These are phyloP conservation scores for Poecilus cupreus DNA, from an alignment of 2,888 invertebrate species.

Conservation along the genomic window DNA sequence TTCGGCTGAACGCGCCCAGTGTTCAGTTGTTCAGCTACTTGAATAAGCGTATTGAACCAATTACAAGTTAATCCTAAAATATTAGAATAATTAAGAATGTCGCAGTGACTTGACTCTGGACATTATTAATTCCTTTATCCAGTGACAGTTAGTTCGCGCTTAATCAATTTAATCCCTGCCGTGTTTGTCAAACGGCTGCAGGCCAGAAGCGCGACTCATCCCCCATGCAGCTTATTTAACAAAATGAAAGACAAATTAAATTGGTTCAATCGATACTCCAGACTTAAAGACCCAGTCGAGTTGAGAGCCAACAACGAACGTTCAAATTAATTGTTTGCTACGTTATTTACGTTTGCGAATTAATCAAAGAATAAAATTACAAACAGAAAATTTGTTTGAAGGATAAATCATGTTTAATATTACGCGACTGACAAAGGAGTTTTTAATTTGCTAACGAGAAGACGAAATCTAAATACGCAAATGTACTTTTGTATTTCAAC, in stretches of 20 bases:
- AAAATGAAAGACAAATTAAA: constrained; percentile 41
- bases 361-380: constrained; percentile 50
- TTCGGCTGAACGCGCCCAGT: too few species aligned
- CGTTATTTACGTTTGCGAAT: constrained; percentile 37
- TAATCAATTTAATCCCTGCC: constrained; percentile 28
- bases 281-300: constrained; percentile 2
- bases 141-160: constrained; percentile 13
- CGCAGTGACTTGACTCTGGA: neutral
- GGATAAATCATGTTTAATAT: neutral
- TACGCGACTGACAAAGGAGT: neutral
- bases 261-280: constrained; percentile 6
- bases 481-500: too few species aligned
- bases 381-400: constrained; percentile 8
- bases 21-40: too few species aligned
- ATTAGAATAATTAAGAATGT: neutral
- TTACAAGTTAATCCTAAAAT: neutral
- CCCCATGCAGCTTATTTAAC: neutral
- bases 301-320: too few species aligned
- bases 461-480: neutral
- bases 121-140: constrained; percentile 33
- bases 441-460: neutral
- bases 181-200: constrained; percentile 29
- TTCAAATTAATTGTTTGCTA: constrained; percentile 26
- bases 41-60: too few species aligned
- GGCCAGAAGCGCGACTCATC: too few species aligned